Evolutionary conservation across 1,140 invertebrate genomes (phyloP).

Genomic region (Ips nitidus): DNA sequence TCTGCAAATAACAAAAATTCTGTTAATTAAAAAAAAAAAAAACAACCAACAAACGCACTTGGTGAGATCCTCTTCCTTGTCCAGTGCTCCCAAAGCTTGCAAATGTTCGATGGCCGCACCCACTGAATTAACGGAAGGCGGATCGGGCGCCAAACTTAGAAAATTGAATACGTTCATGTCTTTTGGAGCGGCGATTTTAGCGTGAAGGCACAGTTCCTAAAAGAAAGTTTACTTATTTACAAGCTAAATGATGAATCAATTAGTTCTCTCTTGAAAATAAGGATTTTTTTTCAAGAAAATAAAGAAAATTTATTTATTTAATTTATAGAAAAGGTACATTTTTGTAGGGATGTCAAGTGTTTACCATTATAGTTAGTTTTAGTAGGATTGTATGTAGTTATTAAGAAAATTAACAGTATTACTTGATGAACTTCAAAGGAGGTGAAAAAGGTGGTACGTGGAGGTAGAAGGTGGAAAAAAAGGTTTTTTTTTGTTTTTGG

Average conservation of each 20-base stretch:
- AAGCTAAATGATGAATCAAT: background rate
- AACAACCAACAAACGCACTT: slow-evolving; percentile 6
- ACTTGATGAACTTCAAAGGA: too few relatives aligned
- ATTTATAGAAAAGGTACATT: too few relatives aligned
- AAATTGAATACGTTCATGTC: slow-evolving; percentile 81
- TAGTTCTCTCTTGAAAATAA: too few relatives aligned
- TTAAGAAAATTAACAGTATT: too few relatives aligned
- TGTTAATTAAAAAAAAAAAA: background rate
- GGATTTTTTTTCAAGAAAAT: too few relatives aligned
- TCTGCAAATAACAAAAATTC: slow-evolving; percentile 4
- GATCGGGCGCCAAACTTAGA: slow-evolving; percentile 78
- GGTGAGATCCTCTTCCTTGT: slow-evolving; percentile 73
- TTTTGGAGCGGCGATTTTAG: slow-evolving; percentile 75
- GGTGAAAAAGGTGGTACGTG: too few relatives aligned
- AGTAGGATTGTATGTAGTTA: too few relatives aligned
- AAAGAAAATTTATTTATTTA: too few relatives aligned
- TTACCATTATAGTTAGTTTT: too few relatives aligned
- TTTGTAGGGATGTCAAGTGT: too few relatives aligned
- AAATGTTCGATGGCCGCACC: slow-evolving; percentile 75
- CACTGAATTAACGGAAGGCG: slow-evolving; percentile 77
- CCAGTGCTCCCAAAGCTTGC: slow-evolving; percentile 71
- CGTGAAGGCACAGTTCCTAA: slow-evolving; percentile 88
- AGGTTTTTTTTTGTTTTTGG: too few relatives aligned
- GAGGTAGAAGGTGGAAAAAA: too few relatives aligned
- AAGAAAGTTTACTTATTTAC: slow-evolving; percentile 31